Evolutionary conservation across 1,140 invertebrate species (phyloP), one percentile per base, ranked within the genome.

Genomic region (Polypedilum vanderplanki): DNA sequence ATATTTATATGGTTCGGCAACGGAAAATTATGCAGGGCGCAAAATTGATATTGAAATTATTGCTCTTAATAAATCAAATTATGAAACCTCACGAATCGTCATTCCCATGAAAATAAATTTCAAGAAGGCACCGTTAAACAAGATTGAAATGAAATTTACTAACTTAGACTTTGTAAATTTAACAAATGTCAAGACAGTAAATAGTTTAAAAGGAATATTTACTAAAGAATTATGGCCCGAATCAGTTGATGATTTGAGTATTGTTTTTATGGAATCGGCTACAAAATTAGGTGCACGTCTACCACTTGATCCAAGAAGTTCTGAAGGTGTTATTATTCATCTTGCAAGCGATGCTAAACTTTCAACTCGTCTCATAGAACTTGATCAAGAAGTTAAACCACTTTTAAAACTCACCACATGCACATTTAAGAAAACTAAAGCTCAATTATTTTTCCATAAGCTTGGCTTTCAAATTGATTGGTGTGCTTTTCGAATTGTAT

Each of bases 61-160:
- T 24, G 92, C 89, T 0, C 78, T 93, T 22, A 92, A 93, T 82
- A 87, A 88, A 41, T 86, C 89, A 78, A 92, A 88, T 12, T 95
- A 92, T 80, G 89, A 93, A 78, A 93, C 91, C 0, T 85, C 87
- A 7, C 85, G 86, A n/a, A 85, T 87, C 41, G 80, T 88, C 0
- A 78, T 93, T 7, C 84, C 87, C 5, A 84, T 93, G 57, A 87
- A 86, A 75, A 86, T 93, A 3, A 81, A 84, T 2, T 85, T 89
- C 7, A 92, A 90, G 79, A 88, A 88, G 76, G 84, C 89, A 76
- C 89, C 91, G 0, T 87, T 85, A 70, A 90, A 91, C 81, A 89
- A 95, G 79, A 89, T 95, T 4, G 90, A 93, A 79, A 83, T 96
- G 78, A 96, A 96, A 82, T 92, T 97, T 65, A 90, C 94, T 79